These are phyloP conservation scores for Petrocephalus microphthalmus DNA, from an alignment of 2,113 vertebrate species.

Conservation along the genomic window DNA sequence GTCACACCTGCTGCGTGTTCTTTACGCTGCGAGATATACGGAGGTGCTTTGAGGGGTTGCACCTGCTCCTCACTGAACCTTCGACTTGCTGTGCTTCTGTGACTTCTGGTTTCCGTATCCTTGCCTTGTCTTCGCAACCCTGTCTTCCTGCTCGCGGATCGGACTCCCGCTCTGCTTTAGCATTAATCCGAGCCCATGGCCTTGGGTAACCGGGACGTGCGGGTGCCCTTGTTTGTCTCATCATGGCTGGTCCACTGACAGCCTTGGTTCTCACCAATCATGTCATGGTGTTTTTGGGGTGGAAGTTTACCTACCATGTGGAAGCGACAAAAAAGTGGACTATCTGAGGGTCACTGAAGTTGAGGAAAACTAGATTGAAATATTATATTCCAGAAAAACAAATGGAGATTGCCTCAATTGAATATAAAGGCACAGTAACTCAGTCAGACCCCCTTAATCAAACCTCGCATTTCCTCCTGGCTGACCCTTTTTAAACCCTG, in stretches of 20 bases:
- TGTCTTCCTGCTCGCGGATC: background rate
- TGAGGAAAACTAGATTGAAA: background rate
- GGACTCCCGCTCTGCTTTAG: background rate
- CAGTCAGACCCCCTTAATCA: background rate
- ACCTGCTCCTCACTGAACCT: background rate
- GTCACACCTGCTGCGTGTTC: background rate
- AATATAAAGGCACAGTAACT: background rate
- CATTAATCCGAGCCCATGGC: background rate
- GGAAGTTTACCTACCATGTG: background rate
- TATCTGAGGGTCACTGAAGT: background rate
- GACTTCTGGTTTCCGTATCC: background rate
- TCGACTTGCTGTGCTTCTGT: background rate
- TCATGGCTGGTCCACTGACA: background rate
- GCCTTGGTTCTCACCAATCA: background rate
- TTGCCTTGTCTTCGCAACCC: background rate
- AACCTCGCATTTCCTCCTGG: background rate
- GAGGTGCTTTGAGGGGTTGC: background rate
- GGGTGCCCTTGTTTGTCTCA: background rate
- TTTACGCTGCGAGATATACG: background rate
- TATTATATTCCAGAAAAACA: background rate
- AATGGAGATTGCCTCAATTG: background rate
- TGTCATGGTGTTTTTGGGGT: background rate
- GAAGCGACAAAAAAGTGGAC: background rate
- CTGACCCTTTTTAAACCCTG: background rate
- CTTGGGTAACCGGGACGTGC: background rate